These are phyloP conservation scores for Adrianichthys oophorus DNA, from an alignment of 2,797 vertebrate species.

Conservation along the genomic window DNA sequence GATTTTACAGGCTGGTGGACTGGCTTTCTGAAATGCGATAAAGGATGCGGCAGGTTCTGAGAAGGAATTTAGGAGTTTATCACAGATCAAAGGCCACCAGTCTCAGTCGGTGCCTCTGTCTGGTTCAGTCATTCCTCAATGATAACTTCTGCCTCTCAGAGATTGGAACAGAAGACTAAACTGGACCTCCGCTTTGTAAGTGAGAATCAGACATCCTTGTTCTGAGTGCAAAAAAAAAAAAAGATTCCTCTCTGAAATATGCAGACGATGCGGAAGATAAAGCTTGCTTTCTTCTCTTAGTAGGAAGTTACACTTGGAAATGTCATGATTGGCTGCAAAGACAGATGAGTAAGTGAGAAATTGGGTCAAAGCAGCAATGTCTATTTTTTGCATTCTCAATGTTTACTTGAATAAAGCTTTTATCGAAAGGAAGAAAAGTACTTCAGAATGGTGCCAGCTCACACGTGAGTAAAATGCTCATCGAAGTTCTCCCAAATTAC, in stretches of 20 bases:
- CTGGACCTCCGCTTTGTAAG: constrained; percentile 39
- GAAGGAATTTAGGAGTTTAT: constrained; percentile 53
- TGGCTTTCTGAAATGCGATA: constrained; percentile 35
- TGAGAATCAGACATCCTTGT: constrained; percentile 42
- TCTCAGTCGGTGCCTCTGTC: constrained; percentile 51
- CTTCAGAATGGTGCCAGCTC: not conserved
- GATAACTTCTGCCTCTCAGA: constrained; percentile 50
- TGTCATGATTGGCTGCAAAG: constrained; percentile 36
- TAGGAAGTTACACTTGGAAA: constrained; percentile 27
- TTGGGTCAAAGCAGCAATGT: constrained; percentile 44
- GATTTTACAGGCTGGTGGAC: constrained; percentile 1
- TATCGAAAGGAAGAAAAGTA: constrained; percentile 11
- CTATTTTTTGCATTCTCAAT: constrained; percentile 8
- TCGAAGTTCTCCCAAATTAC: too few species aligned
- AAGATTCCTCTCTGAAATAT: constrained; percentile 30
- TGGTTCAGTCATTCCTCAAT: constrained; percentile 44
- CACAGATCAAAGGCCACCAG: constrained; percentile 50
- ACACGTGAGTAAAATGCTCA: constrained; percentile 17
- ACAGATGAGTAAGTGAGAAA: constrained; percentile 39
- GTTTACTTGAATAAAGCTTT: constrained; percentile 21
- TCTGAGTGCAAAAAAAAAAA: constrained; percentile 36
- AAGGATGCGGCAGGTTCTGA: constrained; percentile 42
- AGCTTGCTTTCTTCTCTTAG: constrained; percentile 21
- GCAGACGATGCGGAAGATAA: constrained; percentile 47
- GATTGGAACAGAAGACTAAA: constrained; percentile 30